Percentiles rank a stretch among this genome's conserved stretches.
Conservation (phyloP, 2,113 vertebrate genomes). For the Hassar affinis region DNA sequence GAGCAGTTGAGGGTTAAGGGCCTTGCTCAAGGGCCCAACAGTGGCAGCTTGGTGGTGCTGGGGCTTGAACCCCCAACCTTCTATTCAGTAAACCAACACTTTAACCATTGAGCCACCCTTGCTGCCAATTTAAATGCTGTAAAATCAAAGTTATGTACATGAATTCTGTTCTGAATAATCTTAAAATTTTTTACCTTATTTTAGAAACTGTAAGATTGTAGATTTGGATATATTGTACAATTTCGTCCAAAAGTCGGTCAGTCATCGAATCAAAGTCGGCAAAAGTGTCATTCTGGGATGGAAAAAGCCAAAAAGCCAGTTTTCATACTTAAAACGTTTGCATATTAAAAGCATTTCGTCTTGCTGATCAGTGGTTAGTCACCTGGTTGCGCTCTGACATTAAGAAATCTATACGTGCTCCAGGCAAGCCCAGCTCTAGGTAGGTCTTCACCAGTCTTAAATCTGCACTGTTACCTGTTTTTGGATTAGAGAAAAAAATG, state of each 20-base stretch:
- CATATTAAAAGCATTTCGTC: background rate
- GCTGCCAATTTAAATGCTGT: too few species aligned
- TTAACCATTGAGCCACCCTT: too few species aligned
- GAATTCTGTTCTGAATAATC: background rate
- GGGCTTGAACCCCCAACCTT: too few species aligned
- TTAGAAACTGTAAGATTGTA: constrained; percentile 95
- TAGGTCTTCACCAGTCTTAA: constrained; percentile 96
- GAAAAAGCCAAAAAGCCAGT: constrained; percentile 8
- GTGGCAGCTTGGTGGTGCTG: too few species aligned
- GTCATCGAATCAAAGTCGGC: constrained; percentile 99
- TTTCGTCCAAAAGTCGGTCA: constrained; percentile 95
- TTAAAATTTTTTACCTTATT: constrained; percentile 84
- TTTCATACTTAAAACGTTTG: background rate
- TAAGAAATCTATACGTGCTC: constrained; percentile 92
- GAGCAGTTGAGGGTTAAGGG: too few species aligned
- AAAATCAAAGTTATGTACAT: background rate
- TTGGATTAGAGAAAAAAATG: background rate
- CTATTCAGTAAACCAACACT: too few species aligned
- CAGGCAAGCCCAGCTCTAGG: constrained; percentile 93
- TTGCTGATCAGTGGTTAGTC: background rate
- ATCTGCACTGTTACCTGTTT: constrained; percentile 93
- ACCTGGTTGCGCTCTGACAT: constrained; percentile 99
- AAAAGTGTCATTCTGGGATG: constrained; percentile 95
- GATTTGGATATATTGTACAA: constrained; percentile 97
- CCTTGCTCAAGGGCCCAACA: too few species aligned